Percentiles rank a stretch among this genome's conserved stretches.
These are phyloP conservation scores for Urosaurus nigricauda DNA, from an alignment of 2,797 vertebrate species.

Conservation along the genomic window DNA sequence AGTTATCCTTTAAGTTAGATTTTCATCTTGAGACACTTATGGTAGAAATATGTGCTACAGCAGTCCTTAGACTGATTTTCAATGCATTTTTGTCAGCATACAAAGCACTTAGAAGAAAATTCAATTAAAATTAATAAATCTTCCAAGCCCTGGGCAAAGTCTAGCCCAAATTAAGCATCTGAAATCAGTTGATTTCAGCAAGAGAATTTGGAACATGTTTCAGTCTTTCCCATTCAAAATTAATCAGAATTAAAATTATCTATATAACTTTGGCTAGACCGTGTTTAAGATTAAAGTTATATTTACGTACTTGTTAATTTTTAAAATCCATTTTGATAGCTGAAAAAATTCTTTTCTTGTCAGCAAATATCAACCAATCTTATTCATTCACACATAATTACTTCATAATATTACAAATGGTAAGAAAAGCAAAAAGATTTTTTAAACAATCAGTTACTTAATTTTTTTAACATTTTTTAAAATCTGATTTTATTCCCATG, in stretches of 20 bases:
- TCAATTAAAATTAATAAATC: slow-evolving; percentile 8
- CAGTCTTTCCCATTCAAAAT: background rate
- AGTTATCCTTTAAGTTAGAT: background rate
- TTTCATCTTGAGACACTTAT: background rate
- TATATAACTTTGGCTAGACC: background rate
- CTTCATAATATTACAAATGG: background rate
- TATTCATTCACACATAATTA: background rate
- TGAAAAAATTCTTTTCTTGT: background rate
- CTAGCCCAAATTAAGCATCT: background rate
- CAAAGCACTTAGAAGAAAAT: background rate
- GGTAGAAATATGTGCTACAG: background rate
- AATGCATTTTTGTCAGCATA: background rate
- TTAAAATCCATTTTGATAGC: background rate
- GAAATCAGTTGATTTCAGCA: background rate
- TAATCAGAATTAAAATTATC: background rate
- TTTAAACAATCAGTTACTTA: background rate
- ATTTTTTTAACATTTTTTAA: background rate
- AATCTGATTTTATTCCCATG: background rate
- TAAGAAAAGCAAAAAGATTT: slow-evolving; percentile 9
- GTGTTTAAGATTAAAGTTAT: background rate
- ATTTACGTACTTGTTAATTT: background rate
- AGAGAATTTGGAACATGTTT: background rate
- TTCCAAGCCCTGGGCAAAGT: background rate
- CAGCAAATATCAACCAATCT: background rate
- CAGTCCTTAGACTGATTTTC: background rate